These are phyloP conservation scores for Heteronetta atricapilla DNA, from an alignment of 2,113 vertebrate species.

Conservation along the genomic window DNA sequence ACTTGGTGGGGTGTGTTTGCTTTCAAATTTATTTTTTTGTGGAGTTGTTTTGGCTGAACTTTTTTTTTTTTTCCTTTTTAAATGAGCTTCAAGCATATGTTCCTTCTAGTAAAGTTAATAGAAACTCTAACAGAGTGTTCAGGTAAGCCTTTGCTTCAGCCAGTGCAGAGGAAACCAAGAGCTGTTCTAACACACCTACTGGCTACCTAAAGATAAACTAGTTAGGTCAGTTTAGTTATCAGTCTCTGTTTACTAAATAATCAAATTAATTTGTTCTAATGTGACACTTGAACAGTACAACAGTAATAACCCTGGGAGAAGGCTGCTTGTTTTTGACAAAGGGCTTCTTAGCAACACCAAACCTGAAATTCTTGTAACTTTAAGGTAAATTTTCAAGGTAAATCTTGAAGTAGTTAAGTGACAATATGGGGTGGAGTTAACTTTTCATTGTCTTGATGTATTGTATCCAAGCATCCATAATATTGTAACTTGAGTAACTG, in stretches of 20 bases:
- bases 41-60: slow-evolving; percentile 33
- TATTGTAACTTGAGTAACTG: not conserved
- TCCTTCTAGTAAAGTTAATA: slow-evolving; percentile 18
- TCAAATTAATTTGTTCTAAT: not conserved
- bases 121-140: not conserved
- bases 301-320: not conserved
- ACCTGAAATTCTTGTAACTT: not conserved
- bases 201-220: not conserved
- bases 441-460: not conserved
- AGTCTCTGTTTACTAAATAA: not conserved
- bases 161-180: not conserved
- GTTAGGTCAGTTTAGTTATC: not conserved
- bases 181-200: too few relatives aligned
- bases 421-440: not conserved
- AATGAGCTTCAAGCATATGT: not conserved
- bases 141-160: slow-evolving; percentile 32
- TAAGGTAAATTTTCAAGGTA: not conserved
- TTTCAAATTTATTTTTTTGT: slow-evolving; percentile 16
- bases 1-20: slow-evolving; percentile 65
- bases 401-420: not conserved
- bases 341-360: not conserved
- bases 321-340: not conserved
- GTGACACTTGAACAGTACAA: not conserved
- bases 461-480: not conserved
- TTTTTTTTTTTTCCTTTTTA: not conserved